phyloP scores from a whole-genome alignment of 2,113 vertebrate species.

The Alosa alosa region DNA sequence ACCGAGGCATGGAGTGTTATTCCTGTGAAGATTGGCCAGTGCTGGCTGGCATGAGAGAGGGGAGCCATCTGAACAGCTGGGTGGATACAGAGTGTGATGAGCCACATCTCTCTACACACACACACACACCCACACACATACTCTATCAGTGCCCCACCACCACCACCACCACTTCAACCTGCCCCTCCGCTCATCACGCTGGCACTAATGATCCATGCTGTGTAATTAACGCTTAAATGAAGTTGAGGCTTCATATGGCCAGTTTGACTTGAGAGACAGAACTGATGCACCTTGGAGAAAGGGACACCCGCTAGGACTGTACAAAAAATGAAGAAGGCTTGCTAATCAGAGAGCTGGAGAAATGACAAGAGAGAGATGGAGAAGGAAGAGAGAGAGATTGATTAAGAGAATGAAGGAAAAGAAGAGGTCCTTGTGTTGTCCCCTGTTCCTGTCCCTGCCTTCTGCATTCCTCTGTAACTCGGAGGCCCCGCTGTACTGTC shows the following conservation, averaged over 20 bases:
- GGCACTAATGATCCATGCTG: constrained; percentile 67
- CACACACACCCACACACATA: constrained; percentile 43
- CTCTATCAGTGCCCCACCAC: constrained; percentile 37
- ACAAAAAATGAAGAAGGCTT: neutral
- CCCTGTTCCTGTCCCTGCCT: neutral
- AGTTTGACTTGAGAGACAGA: neutral
- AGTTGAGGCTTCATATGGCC: constrained; percentile 58
- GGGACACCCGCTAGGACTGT: neutral
- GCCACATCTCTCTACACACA: constrained; percentile 28
- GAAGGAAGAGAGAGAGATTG: constrained; percentile 4
- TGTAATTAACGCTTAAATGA: constrained; percentile 72
- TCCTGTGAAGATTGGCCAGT: constrained; percentile 63
- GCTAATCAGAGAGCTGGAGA: neutral
- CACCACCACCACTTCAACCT: constrained; percentile 38
- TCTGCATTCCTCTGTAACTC: neutral
- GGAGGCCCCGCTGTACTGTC: neutral
- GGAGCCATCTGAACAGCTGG: constrained; percentile 65
- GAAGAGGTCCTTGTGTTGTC: neutral
- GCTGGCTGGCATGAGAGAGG: constrained; percentile 61
- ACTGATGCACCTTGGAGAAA: neutral
- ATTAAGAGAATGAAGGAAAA: constrained; percentile 1
- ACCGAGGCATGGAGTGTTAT: constrained; percentile 62
- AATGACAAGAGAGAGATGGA: constrained; percentile 30
- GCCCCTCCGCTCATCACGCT: constrained; percentile 65
- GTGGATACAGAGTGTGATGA: constrained; percentile 39